These are phyloP conservation scores for Tiphia femorata DNA, from an alignment of 2,888 invertebrate genomes.

Conservation along the genomic window DNA sequence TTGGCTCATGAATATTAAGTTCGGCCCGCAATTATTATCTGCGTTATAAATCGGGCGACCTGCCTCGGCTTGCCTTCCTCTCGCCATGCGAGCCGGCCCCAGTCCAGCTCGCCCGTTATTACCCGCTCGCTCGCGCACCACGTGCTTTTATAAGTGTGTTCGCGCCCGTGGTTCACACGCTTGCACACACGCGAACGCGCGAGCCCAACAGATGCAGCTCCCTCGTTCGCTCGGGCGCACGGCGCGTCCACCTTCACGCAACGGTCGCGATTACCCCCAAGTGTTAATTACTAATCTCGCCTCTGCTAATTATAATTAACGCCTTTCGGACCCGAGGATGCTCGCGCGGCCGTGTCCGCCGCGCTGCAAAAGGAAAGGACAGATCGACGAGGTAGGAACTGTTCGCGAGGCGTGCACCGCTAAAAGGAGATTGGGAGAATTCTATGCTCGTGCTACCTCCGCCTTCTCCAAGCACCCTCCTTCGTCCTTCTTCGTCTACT, in stretches of 20 bases:
- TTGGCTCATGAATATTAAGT: constrained; percentile 70
- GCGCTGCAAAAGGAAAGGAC: constrained; percentile 45
- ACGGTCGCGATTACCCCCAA: constrained; percentile 59
- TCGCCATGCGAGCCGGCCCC: constrained; percentile 27
- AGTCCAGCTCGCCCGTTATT: constrained; percentile 45
- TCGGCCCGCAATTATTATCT: constrained; percentile 69
- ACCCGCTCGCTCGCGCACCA: constrained; percentile 35
- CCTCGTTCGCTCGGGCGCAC: constrained; percentile 22
- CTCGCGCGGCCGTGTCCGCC: constrained; percentile 28
- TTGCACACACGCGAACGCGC: constrained; percentile 8
- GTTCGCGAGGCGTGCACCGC: constrained; percentile 19
- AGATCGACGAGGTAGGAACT: constrained; percentile 32
- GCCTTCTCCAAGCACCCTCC: background rate
- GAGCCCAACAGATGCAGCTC: background rate
- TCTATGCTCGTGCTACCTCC: background rate
- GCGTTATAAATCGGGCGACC: constrained; percentile 68
- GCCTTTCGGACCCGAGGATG: constrained; percentile 53
- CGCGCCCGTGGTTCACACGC: background rate
- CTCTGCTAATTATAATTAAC: constrained; percentile 68
- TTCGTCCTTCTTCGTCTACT: background rate
- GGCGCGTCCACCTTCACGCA: constrained; percentile 38
- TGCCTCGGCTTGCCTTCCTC: constrained; percentile 41
- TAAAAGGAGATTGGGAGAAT: constrained; percentile 31
- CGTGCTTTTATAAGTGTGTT: background rate
- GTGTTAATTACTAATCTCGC: constrained; percentile 68